Base-by-base conservation (phyloP, 37 sponge, comb jelly and placozoan genomes). In the Eunapius fragilis region DNA sequence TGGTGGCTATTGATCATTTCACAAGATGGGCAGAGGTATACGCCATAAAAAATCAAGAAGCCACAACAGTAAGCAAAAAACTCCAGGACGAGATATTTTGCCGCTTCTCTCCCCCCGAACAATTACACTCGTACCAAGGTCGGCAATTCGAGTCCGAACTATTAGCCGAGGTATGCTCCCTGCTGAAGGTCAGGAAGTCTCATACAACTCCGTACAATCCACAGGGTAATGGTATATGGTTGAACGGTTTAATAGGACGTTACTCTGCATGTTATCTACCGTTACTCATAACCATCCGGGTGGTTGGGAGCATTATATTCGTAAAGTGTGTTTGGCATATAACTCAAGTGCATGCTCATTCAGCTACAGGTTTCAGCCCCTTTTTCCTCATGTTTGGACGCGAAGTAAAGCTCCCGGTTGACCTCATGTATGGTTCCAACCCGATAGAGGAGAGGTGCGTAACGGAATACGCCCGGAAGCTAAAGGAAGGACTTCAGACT, bases 181-280 rank as follows among this genome's bases (percentile, higher is more conserved):
- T 85, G 25, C 70, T 89, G 14, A 4, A 58, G 4, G 72, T 89
- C 33, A n/a, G 68, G 76, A 89, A 89, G 72, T 68, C 76, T 5
- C 13, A 82, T 14, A 90, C 82, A 27, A 76, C 91, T 6, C 81
- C 92, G 12, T 85, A 85, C 70, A 87, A 91, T 70, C 87, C 87
- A 2, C 86, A 88, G 34, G 48, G 89, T 69, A 82, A 88, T 77
- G 92, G 88, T 14, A n/a, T n/a, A 41, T 92, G 41, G 82, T 92
- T 24, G 92, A 92, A n/a, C 38, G 89, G 9, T 88, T 80, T 35
- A 88, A 92, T 47, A 67, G 86, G 2, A 91, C 85, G 19, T 70
- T 91, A 23, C 38, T 77, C 70, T 33, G 14, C 37, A 77, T 76
- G 85, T 32, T 85, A 78, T 77, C 85, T 31, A 72, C 35, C 25